Conservation (phyloP, 2,113 vertebrate genomes). For the Labrus mixtus region DNA sequence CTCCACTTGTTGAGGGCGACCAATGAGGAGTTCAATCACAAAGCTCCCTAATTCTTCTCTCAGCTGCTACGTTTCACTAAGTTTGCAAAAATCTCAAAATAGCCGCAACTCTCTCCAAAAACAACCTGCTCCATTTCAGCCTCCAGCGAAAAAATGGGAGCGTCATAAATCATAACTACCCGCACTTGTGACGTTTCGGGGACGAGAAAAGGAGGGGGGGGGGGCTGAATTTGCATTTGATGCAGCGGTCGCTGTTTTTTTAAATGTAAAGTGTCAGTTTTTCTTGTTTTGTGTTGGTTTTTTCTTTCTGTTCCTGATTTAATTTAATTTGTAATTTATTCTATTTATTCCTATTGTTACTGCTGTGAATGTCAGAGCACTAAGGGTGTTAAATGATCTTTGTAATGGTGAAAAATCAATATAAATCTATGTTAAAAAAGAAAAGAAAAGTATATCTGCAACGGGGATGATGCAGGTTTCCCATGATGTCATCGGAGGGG, state of each 20-base stretch:
- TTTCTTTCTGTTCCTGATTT: no score
- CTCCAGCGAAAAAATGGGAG: slow-evolving; percentile 45
- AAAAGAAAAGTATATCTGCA: slow-evolving; percentile 40
- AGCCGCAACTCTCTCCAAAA: slow-evolving; percentile 68
- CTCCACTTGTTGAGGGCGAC: slow-evolving; percentile 43
- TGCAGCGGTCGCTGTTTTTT: slow-evolving; percentile 35
- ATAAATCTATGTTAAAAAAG: no score
- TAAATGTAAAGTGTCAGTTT: no score
- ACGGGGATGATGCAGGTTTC: background rate
- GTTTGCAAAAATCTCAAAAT: slow-evolving; percentile 78
- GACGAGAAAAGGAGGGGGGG: no score
- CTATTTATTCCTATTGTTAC: no score
- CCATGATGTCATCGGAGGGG: background rate
- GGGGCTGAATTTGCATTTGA: slow-evolving; percentile 66
- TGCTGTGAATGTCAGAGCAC: no score
- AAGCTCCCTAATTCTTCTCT: slow-evolving; percentile 53
- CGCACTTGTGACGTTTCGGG: slow-evolving; percentile 69
- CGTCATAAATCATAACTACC: slow-evolving; percentile 74
- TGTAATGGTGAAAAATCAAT: no score
- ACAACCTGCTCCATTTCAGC: slow-evolving; percentile 76
- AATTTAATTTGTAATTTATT: no score
- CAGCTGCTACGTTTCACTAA: slow-evolving; percentile 65
- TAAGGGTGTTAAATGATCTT: no score
- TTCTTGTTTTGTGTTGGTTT: no score
- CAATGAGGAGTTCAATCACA: slow-evolving; percentile 57